Evolutionary conservation across 1,140 invertebrate species (phyloP).

Genomic region (Saccostrea glomerata): DNA sequence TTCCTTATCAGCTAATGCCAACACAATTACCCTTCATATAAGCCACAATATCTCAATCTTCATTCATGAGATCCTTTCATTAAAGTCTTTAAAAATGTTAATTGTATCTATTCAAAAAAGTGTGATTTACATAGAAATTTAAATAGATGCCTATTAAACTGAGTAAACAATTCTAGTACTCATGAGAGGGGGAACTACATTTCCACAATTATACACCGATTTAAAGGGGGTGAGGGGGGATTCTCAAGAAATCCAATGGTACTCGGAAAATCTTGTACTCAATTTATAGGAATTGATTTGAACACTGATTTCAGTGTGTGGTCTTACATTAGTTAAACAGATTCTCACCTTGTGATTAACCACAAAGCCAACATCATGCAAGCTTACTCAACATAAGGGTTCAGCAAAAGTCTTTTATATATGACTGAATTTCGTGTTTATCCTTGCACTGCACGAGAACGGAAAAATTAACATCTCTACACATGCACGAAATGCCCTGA

Average conservation of each 20-base stretch:
- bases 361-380: slow-evolving; percentile 4
- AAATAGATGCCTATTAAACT: background rate
- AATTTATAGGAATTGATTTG: too few species aligned
- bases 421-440: background rate
- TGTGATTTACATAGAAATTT: background rate
- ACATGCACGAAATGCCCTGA: slow-evolving; percentile 13
- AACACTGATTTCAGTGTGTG: slow-evolving; percentile 1
- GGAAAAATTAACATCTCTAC: background rate
- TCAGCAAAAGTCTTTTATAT: background rate
- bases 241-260: too few species aligned
- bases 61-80: background rate
- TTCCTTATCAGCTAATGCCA: slow-evolving; percentile 4
- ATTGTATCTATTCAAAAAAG: background rate
- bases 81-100: slow-evolving; percentile 30
- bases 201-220: too few species aligned
- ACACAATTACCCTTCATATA: background rate
- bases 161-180: too few species aligned
- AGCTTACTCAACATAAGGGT: background rate
- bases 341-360: background rate
- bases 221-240: too few species aligned
- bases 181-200: too few species aligned
- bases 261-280: too few species aligned
- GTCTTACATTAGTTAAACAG: background rate
- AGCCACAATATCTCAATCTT: background rate
- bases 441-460: background rate